These are phyloP conservation scores for Myotis lucifugus DNA, from an alignment of 2,113 vertebrate genomes.

Conservation along the genomic window DNA sequence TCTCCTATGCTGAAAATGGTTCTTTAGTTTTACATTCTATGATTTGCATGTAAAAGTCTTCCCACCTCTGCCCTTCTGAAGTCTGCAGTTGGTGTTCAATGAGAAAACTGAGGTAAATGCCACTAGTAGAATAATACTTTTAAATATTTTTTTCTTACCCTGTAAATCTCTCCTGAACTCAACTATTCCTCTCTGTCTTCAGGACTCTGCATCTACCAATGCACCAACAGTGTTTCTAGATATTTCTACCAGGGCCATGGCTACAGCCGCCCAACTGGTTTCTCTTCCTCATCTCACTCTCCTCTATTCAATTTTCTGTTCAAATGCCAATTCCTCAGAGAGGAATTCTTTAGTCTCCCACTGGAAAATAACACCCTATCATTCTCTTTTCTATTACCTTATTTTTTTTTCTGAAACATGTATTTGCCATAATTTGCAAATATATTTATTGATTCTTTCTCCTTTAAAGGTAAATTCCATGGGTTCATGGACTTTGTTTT, in stretches of 20 bases:
- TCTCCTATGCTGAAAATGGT: background rate
- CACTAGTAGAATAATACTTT: background rate
- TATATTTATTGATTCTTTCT: background rate
- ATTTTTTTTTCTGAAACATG: background rate
- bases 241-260: background rate
- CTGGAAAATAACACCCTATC: background rate
- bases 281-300: background rate
- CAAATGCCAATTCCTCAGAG: background rate
- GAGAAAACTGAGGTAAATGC: background rate
- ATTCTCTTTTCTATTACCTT: background rate
- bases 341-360: background rate
- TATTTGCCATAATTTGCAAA: background rate
- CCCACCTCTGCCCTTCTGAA: background rate
- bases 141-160: background rate
- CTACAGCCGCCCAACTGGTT: background rate
- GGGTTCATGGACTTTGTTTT: background rate
- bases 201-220: background rate
- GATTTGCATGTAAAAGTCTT: background rate
- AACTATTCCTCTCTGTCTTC: background rate
- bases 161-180: background rate
- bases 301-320: background rate
- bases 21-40: conserved; percentile 18
- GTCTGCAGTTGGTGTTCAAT: background rate
- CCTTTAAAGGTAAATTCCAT: background rate
- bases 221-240: background rate